Conservation (phyloP, 2,797 vertebrate species). For the Coluber constrictor region DNA sequence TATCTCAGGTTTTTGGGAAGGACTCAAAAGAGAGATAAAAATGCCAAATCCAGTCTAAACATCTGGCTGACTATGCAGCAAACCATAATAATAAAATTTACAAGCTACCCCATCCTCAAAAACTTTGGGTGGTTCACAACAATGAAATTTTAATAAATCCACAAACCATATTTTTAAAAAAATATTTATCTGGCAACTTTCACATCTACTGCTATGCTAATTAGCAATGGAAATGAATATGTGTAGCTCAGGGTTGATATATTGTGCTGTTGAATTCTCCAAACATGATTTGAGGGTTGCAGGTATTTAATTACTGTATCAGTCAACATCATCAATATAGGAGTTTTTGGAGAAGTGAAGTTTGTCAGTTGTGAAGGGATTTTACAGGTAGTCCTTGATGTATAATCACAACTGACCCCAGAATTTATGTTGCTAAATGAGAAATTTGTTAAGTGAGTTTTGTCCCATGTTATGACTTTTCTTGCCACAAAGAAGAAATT, state of each 20-base stretch:
- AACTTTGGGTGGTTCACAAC: not conserved
- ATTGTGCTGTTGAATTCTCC: not conserved
- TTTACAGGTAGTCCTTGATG: not conserved
- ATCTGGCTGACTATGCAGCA: not conserved
- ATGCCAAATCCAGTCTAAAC: not conserved
- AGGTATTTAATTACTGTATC: not conserved
- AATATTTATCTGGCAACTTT: not conserved
- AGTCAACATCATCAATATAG: not conserved
- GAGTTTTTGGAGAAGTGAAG: not conserved
- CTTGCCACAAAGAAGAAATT: not conserved
- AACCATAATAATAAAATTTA: not conserved
- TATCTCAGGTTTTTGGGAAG: not conserved
- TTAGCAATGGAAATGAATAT: not conserved
- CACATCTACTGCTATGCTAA: not conserved
- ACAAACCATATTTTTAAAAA: not conserved
- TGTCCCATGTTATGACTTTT: not conserved
- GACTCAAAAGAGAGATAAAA: not conserved
- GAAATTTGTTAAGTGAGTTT: not conserved
- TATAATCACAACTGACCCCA: not conserved
- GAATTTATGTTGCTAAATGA: not conserved
- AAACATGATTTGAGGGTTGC: not conserved
- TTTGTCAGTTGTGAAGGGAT: not conserved
- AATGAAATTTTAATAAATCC: not conserved
- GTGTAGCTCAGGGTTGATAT: not conserved
- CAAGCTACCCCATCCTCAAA: not conserved